phyloP scores from a whole-genome alignment of 2,888 invertebrate species.

The Autographa pulchrina region DNA sequence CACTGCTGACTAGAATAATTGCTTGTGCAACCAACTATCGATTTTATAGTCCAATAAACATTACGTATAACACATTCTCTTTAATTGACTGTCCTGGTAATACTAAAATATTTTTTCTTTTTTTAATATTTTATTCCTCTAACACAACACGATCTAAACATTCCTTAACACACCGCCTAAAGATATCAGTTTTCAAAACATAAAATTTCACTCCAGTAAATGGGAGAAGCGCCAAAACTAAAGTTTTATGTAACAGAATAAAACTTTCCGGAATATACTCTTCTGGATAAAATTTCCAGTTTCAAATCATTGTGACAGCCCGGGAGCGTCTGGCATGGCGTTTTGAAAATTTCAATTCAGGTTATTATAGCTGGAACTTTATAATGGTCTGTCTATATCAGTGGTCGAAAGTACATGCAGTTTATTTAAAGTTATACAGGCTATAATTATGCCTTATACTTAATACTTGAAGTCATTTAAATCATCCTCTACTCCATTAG shows the following conservation, averaged over 20 bases:
- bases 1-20: constrained; percentile 47
- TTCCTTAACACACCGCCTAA: constrained; percentile 27
- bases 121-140: constrained; percentile 15
- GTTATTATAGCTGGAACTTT: constrained; percentile 38
- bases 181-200: constrained; percentile 58
- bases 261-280: constrained; percentile 58
- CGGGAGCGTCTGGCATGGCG: constrained; percentile 35
- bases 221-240: constrained; percentile 58
- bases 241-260: constrained; percentile 61
- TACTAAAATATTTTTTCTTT: neutral
- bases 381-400: constrained; percentile 30
- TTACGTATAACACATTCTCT: constrained; percentile 8
- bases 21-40: constrained; percentile 32
- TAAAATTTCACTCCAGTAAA: constrained; percentile 62
- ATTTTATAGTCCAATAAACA: constrained; percentile 35
- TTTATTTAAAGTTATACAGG: neutral
- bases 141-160: constrained; percentile 37
- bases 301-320: constrained; percentile 61
- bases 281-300: constrained; percentile 58
- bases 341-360: constrained; percentile 51
- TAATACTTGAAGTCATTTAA: neutral
- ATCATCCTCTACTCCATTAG: neutral
- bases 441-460: neutral
- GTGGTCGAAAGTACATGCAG: constrained; percentile 16
- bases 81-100: neutral